Conservation (phyloP, 2,797 vertebrate species). For the Chrosomus eos region DNA sequence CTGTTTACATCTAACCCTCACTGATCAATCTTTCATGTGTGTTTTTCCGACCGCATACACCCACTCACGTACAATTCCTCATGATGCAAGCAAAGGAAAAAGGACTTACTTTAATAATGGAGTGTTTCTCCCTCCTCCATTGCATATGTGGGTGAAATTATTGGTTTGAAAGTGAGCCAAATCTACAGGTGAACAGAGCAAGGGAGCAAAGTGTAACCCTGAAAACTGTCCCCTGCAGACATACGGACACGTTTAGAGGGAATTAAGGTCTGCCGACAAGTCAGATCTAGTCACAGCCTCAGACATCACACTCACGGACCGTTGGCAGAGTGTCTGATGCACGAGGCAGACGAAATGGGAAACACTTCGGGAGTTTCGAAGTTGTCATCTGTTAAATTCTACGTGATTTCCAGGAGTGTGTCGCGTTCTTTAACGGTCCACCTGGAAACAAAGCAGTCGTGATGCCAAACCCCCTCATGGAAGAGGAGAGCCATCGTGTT, state of each 20-base stretch:
- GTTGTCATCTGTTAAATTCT: too few relatives aligned
- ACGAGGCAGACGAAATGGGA: too few relatives aligned
- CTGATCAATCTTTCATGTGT: constrained; percentile 51
- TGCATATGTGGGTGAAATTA: not conserved
- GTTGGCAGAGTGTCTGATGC: not conserved
- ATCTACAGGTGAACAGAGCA: not conserved
- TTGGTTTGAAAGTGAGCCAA: not conserved
- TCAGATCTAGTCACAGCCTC: not conserved
- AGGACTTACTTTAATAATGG: constrained; percentile 27
- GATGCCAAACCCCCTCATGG: too few relatives aligned
- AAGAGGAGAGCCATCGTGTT: too few relatives aligned
- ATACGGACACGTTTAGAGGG: not conserved
- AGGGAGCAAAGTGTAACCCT: not conserved
- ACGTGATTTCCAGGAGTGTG: too few relatives aligned
- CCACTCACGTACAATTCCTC: constrained; percentile 1
- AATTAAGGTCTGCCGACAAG: not conserved
- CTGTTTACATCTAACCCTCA: constrained; percentile 11
- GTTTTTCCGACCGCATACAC: constrained; percentile 33
- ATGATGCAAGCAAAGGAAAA: constrained; percentile 49
- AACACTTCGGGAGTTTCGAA: too few relatives aligned
- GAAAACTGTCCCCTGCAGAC: not conserved
- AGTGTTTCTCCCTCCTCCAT: not conserved
- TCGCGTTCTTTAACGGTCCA: too few relatives aligned
- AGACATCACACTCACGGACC: not conserved
- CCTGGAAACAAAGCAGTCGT: too few relatives aligned